Percentiles rank a stretch among this genome's conserved stretches.
Conservation (phyloP, 2,888 invertebrate genomes). For the Papilio protenor region DNA sequence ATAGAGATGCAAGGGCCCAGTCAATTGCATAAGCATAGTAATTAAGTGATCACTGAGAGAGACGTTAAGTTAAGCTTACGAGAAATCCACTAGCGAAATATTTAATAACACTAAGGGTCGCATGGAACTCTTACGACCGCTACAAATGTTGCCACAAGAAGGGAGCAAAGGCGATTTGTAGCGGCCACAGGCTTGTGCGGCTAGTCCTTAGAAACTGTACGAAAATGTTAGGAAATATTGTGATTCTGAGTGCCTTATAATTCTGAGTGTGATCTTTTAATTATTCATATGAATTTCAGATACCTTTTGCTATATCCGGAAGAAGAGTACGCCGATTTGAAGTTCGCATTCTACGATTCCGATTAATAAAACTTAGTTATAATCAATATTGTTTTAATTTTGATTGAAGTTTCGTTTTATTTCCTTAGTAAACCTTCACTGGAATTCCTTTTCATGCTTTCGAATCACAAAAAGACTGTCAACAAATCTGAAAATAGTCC, state of each 20-base stretch:
- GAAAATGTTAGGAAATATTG: no score
- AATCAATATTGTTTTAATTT: not conserved
- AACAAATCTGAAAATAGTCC: not conserved
- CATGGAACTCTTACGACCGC: no score
- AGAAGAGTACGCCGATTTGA: conserved; percentile 57
- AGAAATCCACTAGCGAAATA: no score
- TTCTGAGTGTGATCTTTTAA: not conserved
- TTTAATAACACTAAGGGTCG: no score
- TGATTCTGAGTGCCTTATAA: not conserved
- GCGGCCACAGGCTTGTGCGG: no score
- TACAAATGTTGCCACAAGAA: no score
- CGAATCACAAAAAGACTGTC: not conserved
- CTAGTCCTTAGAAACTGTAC: no score
- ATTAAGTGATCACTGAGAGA: no score
- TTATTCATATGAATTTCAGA: conserved; percentile 49
- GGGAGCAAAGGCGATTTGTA: no score
- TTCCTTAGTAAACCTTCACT: not conserved
- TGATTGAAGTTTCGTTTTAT: not conserved
- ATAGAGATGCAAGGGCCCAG: not conserved
- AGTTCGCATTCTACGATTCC: conserved; percentile 50
- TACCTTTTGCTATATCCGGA: conserved; percentile 63
- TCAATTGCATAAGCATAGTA: no score
- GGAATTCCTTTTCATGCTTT: not conserved
- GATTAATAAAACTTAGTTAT: conserved; percentile 26
- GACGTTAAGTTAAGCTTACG: no score